Evolutionary conservation across 2,113 vertebrate genomes (phyloP), one percentile per base, ranked within the genome.

Genomic region (Sisor rabdophorus): DNA sequence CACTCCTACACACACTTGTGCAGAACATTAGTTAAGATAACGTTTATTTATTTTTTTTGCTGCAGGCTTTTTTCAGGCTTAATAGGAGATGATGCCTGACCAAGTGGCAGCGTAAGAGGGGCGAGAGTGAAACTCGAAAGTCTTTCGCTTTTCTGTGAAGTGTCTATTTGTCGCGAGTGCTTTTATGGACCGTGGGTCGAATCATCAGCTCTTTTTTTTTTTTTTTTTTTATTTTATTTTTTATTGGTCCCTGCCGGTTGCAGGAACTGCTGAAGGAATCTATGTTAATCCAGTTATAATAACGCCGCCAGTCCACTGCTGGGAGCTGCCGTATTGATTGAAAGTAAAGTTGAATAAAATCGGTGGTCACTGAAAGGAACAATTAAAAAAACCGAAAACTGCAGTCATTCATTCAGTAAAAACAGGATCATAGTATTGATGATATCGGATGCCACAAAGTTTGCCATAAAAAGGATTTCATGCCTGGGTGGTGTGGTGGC

Each of bases 71-170:
- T 75, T 71, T 56, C 72, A 69, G 59, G 24, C 68, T 10, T 48
- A 50, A 50, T 50, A 68, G 70, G 24, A 48, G 32, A 78, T 69
- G 52, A 74, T 54, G 75, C 76, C 59, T 70, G 71, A 77, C 74
- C 69, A 32, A 53, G 59, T 15, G 13, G 52, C 6, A 11, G 30
- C 71, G 4, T 56, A 22, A 72, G 53, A 26, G 47, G 54, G 17
- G n/a, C 22, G 28, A 75, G 69, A 75, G 65, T 71, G 60, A 76
- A 65, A 65, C 16, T 60, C 55, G 16, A 30, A 68, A 75, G 81
- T 78, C 47, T 76, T 71, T 61, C 28, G 20, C 74, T 48, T 28
- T 26, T 78, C 75, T 69, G 81, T 81, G 47, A 69, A 78, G 53
- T 64, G 30, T 19, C 40, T 68, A 12, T 76, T 65, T 70, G 52